Percentiles rank a stretch among this genome's conserved stretches.
Evolutionary conservation across 2,113 vertebrate species (phyloP).

Genomic region (Pungitius pungitius): DNA sequence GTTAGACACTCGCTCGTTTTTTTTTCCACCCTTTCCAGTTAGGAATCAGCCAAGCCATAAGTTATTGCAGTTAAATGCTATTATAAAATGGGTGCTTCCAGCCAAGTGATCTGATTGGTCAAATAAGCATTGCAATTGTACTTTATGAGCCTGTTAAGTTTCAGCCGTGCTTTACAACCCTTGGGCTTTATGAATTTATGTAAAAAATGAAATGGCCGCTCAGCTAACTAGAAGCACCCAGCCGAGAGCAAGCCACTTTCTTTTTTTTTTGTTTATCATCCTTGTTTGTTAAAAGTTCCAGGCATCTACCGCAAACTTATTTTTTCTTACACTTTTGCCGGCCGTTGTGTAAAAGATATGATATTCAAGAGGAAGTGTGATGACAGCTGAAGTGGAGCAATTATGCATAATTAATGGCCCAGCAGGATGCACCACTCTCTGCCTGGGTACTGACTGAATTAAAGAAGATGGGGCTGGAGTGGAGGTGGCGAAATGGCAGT

Average conservation of each 20-base stretch:
- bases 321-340: slow-evolving; percentile 7
- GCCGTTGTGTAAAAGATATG: slow-evolving; percentile 38
- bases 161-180: slow-evolving; percentile 76
- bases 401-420: slow-evolving; percentile 69
- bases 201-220: slow-evolving; percentile 60
- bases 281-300: slow-evolving; percentile 34
- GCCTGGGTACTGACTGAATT: slow-evolving; percentile 41
- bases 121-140: slow-evolving; percentile 78
- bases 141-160: slow-evolving; percentile 78
- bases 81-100: slow-evolving; percentile 76
- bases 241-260: slow-evolving; percentile 18
- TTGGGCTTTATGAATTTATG: slow-evolving; percentile 71
- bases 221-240: slow-evolving; percentile 62
- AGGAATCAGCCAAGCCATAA: slow-evolving; percentile 76
- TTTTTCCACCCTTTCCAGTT: slow-evolving; percentile 68
- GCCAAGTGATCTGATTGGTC: slow-evolving; percentile 78
- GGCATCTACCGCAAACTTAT: slow-evolving; percentile 1
- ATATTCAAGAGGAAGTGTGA: slow-evolving; percentile 43
- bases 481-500: slow-evolving; percentile 41
- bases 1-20: slow-evolving; percentile 35
- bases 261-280: slow-evolving; percentile 41
- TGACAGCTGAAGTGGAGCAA: slow-evolving; percentile 56
- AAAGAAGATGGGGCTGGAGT: slow-evolving; percentile 54
- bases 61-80: slow-evolving; percentile 79
- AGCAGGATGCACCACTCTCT: slow-evolving; percentile 51